These are phyloP conservation scores for Drosophila malerkotliana DNA, from an alignment of 1,140 invertebrate genomes.

Conservation along the genomic window DNA sequence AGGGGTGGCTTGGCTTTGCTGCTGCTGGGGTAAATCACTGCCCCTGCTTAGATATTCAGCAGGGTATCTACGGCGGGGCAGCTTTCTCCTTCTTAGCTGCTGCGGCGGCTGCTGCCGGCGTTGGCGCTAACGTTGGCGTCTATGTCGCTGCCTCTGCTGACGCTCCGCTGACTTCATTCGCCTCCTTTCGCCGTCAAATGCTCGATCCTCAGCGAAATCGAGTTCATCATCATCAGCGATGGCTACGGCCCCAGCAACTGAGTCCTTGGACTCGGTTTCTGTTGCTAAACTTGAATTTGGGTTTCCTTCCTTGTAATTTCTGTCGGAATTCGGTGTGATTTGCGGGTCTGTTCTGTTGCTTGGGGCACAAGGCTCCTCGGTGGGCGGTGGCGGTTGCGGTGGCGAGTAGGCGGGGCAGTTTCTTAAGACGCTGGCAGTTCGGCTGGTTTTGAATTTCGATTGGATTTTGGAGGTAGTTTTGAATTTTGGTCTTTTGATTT, in stretches of 20 bases:
- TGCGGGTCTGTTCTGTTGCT: constrained; percentile 59
- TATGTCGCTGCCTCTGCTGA: constrained; percentile 26
- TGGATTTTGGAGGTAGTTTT: constrained; percentile 32
- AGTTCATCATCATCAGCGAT: constrained; percentile 64
- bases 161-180: constrained; percentile 20
- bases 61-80: constrained; percentile 66
- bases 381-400: constrained; percentile 29
- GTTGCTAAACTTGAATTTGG: constrained; percentile 65
- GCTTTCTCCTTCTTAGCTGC: constrained; percentile 59
- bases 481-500: constrained; percentile 21
- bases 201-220: constrained; percentile 56
- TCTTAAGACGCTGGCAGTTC: constrained; percentile 50
- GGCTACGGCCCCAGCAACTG: constrained; percentile 18
- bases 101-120: constrained; percentile 69
- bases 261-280: constrained; percentile 36
- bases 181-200: constrained; percentile 73
- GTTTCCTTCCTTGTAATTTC: constrained; percentile 80
- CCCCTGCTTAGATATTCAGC: constrained; percentile 80
- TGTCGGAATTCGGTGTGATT: constrained; percentile 63
- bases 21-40: constrained; percentile 61
- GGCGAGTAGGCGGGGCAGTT: constrained; percentile 24
- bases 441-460: constrained; percentile 34
- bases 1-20: constrained; percentile 58
- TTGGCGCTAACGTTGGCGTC: constrained; percentile 22
- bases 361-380: constrained; percentile 49